Evolutionary conservation across 2,888 invertebrate species (phyloP).

Genomic region (Nomada ferruginata): DNA sequence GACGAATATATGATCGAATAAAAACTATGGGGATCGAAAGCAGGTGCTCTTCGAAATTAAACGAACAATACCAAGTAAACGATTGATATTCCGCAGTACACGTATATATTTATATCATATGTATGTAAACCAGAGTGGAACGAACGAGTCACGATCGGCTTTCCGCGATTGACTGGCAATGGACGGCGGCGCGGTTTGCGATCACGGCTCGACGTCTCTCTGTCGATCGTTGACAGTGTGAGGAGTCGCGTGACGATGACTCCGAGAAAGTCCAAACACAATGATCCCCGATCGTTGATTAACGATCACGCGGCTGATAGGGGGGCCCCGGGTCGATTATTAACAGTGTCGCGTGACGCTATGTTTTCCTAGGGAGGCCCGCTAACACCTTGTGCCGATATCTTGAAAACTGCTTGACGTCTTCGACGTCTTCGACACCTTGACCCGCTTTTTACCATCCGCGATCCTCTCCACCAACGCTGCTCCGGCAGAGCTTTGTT

Average conservation of each 20-base stretch:
- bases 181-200: conserved; percentile 34
- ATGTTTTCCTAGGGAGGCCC: conserved; percentile 44
- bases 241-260: conserved; percentile 61
- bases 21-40: too few relatives aligned
- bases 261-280: conserved; percentile 63
- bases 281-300: conserved; percentile 55
- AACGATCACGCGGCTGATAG: conserved; percentile 56
- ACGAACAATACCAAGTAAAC: too few relatives aligned
- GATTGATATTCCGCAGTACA: too few relatives aligned
- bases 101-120: neutral
- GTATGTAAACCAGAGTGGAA: neutral
- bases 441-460: conserved; percentile 58
- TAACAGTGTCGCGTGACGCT: conserved; percentile 62
- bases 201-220: conserved; percentile 39
- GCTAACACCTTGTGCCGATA: conserved; percentile 62
- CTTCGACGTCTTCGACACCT: conserved; percentile 72
- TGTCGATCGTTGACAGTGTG: conserved; percentile 61
- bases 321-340: conserved; percentile 38
- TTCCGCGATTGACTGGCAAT: conserved; percentile 54
- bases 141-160: conserved; percentile 14
- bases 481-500: conserved; percentile 39
- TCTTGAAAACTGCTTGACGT: conserved; percentile 60
- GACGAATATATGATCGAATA: neutral
- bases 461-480: conserved; percentile 22
- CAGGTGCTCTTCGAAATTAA: too few relatives aligned